Evolutionary conservation across 2,888 invertebrate genomes (phyloP).

Genomic region (Cylindroiulus punctatus): DNA sequence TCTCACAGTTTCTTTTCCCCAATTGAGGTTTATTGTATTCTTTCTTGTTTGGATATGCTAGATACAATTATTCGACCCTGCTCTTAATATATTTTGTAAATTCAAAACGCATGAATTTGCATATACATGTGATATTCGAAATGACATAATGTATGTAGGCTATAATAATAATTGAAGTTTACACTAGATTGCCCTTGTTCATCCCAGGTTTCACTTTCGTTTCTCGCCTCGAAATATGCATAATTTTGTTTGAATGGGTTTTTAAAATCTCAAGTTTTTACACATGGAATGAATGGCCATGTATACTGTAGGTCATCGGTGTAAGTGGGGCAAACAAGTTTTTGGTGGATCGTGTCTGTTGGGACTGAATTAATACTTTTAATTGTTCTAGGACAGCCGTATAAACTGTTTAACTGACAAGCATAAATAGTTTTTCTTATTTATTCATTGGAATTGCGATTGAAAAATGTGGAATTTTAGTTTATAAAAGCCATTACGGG

Average conservation of each 20-base stretch:
- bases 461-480: neutral
- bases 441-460: neutral
- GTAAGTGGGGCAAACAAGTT: neutral
- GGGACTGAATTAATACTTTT: neutral
- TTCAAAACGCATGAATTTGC: constrained; percentile 6
- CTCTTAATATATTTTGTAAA: constrained; percentile 12
- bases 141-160: neutral
- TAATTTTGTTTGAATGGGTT: neutral
- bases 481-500: neutral
- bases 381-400: neutral
- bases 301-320: neutral
- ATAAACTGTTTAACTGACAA: neutral
- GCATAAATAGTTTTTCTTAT: neutral
- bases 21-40: constrained; percentile 12
- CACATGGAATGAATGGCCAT: neutral
- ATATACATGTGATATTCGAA: neutral
- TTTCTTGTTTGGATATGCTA: constrained; percentile 25
- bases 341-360: neutral
- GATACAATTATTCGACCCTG: constrained; percentile 28
- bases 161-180: neutral
- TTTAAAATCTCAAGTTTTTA: neutral
- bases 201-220: constrained; percentile 8
- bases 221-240: neutral
- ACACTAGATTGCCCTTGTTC: constrained; percentile 5
- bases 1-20: neutral